Evolutionary conservation across 2,113 vertebrate genomes (phyloP), one percentile per base, ranked within the genome.

Genomic region (Mesocricetus auratus): DNA sequence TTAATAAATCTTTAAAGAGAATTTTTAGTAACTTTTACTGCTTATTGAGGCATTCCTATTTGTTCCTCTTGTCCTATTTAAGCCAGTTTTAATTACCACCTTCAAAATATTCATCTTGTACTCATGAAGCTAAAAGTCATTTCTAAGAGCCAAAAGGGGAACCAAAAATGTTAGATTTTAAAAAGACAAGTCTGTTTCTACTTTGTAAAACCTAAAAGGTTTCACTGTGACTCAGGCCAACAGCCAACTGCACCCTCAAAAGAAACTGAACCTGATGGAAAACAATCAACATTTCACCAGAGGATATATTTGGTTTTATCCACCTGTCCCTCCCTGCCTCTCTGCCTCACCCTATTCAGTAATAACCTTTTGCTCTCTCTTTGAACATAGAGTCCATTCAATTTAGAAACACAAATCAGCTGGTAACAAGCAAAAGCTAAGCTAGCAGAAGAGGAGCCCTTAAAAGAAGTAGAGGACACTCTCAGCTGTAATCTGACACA

Each of bases 161-260:
- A 94, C 83, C 60, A 93, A 88, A 97, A 89, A 90, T 62, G 53
- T 71, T 75, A 66, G 58, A 47, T 45, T 93, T 96, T 26, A 92
- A 95, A 88, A 86, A 79, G 91, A 45, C 58, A 85, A 5, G 45
- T 62, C 45, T 69, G 16, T 75, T 82, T 58, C 68, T 95, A 39
- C 53, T 93, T 94, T 50, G 83, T 81, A 89, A 88, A 96, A 89
- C 75, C 66, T 89, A 69, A 90, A 77, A 81, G 53, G 82, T 95
- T 95, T 98, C 94, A 66, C 7, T 94, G 89, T 97, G 94, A 93
- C 95, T 95, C 81, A 94, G 24, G 29, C 39, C 93, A 94, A 85
- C 9, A 45, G 68, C 31, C 58, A 75, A 64, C 39, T 75, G 74
- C 86, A 89, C 71, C 47, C 42, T 47, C 42, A 50, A 89, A 90